Conservation (phyloP, 2,797 vertebrate species). For the Mallotus villosus region DNA sequence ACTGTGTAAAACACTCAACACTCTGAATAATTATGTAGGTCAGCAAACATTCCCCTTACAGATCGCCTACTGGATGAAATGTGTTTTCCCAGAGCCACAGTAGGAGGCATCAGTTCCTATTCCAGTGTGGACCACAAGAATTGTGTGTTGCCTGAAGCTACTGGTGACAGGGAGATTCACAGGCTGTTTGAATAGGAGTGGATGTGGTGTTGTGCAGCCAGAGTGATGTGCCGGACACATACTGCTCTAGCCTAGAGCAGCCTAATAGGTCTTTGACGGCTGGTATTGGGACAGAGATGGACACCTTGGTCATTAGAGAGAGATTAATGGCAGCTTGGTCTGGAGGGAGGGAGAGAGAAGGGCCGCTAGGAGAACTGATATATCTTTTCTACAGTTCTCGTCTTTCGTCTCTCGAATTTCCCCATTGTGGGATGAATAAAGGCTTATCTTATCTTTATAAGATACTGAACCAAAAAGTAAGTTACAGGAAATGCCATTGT, state of each 20-base stretch:
- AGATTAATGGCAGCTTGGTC: conserved; percentile 46
- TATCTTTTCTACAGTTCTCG: neutral
- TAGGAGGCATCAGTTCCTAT: conserved; percentile 1
- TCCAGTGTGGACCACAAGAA: conserved; percentile 1
- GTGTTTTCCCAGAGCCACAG: neutral
- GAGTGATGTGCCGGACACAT: conserved; percentile 40
- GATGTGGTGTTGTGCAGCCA: conserved; percentile 29
- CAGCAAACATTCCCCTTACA: no score
- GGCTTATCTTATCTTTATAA: no score
- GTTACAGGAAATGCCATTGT: no score
- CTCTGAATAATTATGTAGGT: neutral
- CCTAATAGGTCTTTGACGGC: conserved; percentile 55
- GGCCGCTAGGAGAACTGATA: conserved; percentile 10
- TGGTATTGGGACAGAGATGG: conserved; percentile 23
- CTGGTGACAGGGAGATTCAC: conserved; percentile 42
- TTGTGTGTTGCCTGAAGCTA: conserved; percentile 19
- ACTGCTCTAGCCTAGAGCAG: conserved; percentile 25
- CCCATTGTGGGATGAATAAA: no score
- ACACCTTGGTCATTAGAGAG: conserved; percentile 46
- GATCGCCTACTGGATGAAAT: neutral
- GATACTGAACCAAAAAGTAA: no score
- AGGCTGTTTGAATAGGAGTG: conserved; percentile 36
- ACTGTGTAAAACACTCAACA: neutral
- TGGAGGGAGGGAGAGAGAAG: conserved; percentile 26
- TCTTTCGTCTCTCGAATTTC: no score